Evolutionary conservation across 2,888 invertebrate species (phyloP), one percentile per base, ranked within the genome.

Genomic region (Platycheirus albimanus): DNA sequence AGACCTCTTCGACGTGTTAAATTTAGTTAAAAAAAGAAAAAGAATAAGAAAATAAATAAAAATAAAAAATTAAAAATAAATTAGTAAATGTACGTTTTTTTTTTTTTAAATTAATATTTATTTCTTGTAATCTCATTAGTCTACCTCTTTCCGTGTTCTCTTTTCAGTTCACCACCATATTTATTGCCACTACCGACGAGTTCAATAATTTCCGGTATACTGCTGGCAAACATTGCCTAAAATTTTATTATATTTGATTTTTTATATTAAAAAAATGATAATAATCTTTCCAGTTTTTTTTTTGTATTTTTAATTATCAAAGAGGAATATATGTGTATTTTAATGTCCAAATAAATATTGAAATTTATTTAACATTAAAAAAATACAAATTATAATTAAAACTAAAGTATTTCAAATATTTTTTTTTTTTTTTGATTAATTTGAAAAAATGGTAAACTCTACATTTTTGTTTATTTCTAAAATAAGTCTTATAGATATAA

Each of bases 181-280:
- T 98, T 98, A 94, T 98, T 98, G 93, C 98, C 96, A 94, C 97
- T 97, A 93, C 98, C 98, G 94, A 99, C 96, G 94, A 99, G 97
- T 94, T 99, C 98, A 94, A 98, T 98, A 94, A 99, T 98, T 96
- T 99, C 99, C 92, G 99, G 99, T 93, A 99, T 98, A 95, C 98
- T 98, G 95, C 98, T 98, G 94, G 99, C 98, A 96, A 99, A 99
- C 95, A 99, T 98, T 94, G 98, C 99, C 98, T 98, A 96, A 93
- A 95, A 91, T 89, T 87, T 88, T 87, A 86, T 85, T 86, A 85
- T 72, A 83, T 83, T 83, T 63, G 77, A 45, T 63, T 74, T 77
- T 69, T 47, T 51, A 58, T 78, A 74, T 78, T 83, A 72, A 74
- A 81, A 77, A 24, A 24, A 24, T 24, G 3, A 77, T 64, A 38